These are phyloP conservation scores for Pangasius mekongensis DNA, from an alignment of 2,797 vertebrate genomes.

Conservation along the genomic window DNA sequence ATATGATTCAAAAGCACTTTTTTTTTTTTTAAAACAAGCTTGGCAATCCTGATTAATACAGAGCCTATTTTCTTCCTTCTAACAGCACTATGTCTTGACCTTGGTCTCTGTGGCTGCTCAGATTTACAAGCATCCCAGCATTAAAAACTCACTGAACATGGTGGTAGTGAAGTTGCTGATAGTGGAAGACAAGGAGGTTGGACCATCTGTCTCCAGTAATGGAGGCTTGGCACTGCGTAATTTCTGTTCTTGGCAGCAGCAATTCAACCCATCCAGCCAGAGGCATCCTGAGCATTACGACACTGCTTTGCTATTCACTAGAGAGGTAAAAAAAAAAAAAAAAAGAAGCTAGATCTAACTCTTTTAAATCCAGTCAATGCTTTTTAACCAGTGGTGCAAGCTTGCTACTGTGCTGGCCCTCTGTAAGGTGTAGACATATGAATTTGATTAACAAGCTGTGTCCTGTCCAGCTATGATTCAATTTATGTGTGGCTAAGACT, in stretches of 20 bases:
- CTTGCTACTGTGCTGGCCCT: conserved; percentile 25
- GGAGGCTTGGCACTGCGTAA: conserved; percentile 87
- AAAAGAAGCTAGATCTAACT: conserved; percentile 18
- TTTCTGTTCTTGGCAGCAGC: conserved; percentile 95
- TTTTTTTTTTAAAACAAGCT: background rate
- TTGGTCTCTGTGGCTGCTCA: conserved; percentile 88
- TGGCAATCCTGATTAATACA: background rate
- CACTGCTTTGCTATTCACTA: conserved; percentile 92
- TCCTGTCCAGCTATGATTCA: conserved; percentile 71
- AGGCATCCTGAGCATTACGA: conserved; percentile 91
- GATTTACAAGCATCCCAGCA: conserved; percentile 94
- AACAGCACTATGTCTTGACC: conserved; percentile 89
- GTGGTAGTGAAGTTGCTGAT: conserved; percentile 93
- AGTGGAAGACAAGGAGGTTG: conserved; percentile 80
- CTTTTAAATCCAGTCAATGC: conserved; percentile 1
- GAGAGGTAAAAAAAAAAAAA: conserved; percentile 79
- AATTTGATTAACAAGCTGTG: conserved; percentile 48
- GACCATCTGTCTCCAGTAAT: conserved; percentile 86
- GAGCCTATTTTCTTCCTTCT: conserved; percentile 19
- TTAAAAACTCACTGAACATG: conserved; percentile 88
- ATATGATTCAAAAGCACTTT: background rate
- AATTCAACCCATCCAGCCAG: conserved; percentile 87
- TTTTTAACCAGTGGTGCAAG: conserved; percentile 52
- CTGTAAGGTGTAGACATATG: conserved; percentile 41
- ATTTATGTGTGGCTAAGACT: conserved; percentile 64